Base-by-base conservation (phyloP, 2,888 invertebrate species). In the Xanthia togata region DNA sequence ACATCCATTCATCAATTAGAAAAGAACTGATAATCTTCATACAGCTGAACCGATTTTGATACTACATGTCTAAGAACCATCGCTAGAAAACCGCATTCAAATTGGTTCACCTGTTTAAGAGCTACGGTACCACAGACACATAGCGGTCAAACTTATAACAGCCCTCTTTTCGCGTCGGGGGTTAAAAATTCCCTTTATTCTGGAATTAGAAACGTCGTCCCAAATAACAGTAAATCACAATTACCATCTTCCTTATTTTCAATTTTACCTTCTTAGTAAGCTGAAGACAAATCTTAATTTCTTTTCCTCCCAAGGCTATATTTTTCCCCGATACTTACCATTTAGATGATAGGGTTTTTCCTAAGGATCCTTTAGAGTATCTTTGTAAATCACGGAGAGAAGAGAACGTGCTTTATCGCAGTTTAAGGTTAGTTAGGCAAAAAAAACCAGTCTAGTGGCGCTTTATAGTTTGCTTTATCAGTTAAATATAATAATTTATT, bases 361-460 rank as follows among this genome's bases (percentile, higher is more conserved):
- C 26, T 82, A 81, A 86, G 73, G 78, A 76, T 78, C 55, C 47
- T 70, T 63, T 63, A 53, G 47, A 78, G 70, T 76, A 71, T 86
- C 86, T 78, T n/a, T 20, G 38, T 35, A 64, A 63, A 77, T 84
- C 81, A 65, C 41, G 31, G 64, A 59, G 60, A 64, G 57, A 50
- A 23, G 41, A 57, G 53, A 76, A 84, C 87, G 87, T 87, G 87
- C 79, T 78, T 78, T 87, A 87, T 87, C 87, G 38, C 78, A 38
- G 77, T 78, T 85, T 72, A 53, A 64, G 55, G 63, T 64, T 68
- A 68, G 75, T 59, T 73, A 14, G 59, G 47, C 50, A 76, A 78
- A 83, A 78, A 83, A 79, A 62, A n/a, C n/a, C 23, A 47, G 53
- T 44, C 63, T 4, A 35, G 6, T 53, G 14, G 8, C 26, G 53